phyloP scores from a whole-genome alignment of 2,888 invertebrate genomes.

The Ichneumoninae sp. region DNA sequence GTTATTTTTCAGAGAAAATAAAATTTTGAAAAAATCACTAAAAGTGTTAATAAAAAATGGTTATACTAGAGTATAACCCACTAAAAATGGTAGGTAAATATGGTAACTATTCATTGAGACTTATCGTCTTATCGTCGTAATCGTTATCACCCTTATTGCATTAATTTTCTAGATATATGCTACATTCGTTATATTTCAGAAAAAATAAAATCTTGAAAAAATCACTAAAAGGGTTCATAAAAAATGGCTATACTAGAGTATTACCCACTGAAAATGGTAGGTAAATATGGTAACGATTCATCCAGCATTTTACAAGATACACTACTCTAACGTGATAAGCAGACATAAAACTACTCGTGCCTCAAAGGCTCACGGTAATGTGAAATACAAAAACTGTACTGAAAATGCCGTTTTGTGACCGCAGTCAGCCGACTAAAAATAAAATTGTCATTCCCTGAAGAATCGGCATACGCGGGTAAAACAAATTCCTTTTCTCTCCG shows the following conservation, averaged over 20 bases:
- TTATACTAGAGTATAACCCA: not conserved
- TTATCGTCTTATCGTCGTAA: not conserved
- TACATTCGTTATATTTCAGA: not conserved
- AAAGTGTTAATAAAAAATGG: not conserved
- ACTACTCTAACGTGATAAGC: too few species aligned
- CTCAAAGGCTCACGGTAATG: too few species aligned
- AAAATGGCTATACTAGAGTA: not conserved
- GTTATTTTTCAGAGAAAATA: not conserved
- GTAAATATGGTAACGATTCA: not conserved
- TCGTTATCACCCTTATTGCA: not conserved
- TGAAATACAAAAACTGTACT: too few species aligned
- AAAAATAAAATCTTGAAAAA: not conserved
- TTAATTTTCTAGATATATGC: not conserved
- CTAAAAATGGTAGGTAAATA: not conserved
- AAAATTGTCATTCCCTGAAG: too few species aligned
- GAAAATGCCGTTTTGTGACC: too few species aligned
- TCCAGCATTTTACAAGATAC: not conserved
- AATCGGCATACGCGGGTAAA: too few species aligned
- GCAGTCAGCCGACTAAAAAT: too few species aligned
- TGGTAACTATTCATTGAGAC: not conserved
- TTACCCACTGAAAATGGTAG: not conserved
- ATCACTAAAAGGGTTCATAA: not conserved
- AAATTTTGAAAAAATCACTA: not conserved
- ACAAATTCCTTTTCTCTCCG: too few species aligned
- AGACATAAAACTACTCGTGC: too few species aligned